Base-by-base conservation (phyloP, 2,888 invertebrate genomes). In the Drosophila trichaetosa region DNA sequence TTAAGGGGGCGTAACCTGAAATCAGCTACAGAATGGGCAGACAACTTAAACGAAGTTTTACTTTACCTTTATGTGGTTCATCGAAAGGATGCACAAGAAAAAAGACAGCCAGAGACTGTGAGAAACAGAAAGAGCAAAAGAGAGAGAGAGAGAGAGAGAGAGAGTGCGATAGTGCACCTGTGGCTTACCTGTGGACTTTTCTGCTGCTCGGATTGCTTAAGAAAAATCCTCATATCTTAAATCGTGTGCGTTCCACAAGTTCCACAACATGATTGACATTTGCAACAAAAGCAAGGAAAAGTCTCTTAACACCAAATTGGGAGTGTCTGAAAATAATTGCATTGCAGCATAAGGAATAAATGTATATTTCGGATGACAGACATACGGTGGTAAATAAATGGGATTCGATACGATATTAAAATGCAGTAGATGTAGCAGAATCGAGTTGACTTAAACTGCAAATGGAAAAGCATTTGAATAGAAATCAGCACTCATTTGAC, bases 51-150 rank as follows among this genome's bases (percentile, higher is more conserved):
- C 67, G 64, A 53, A 69, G 71, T 69, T 84, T 54, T 66, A 63
- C 76, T 76, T 77, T 74, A 89, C 79, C 83, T 82, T 83, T 73
- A 75, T 69, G 69, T 68, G 57, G 54, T 49, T 46, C 40, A 51
- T 40, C 46, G 34, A 46, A 5, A 10, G 3, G 11, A 33, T n/a
- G 18, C 21, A 10, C n/a, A 53, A 53, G 5, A 2, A 34, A 16
- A 18, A 4, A 21, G 24, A 24, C 3, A 8, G 16, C 1, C 11
- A 54, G 36, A n/a, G 31, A 18, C 13, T 16, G 36, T 1, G 6
- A 18, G 18, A 24, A 4, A 18, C 10, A 11, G 10, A n/a, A 11
- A 10, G 18, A 4, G 18, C 5, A 2, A 5, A 18, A 4, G 1
- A 38, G 7, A 10, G 18, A 2, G 24, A 16, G 21, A 6, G 4